phyloP scores from a whole-genome alignment of 2,888 invertebrate species.

The Lasius platythorax region DNA sequence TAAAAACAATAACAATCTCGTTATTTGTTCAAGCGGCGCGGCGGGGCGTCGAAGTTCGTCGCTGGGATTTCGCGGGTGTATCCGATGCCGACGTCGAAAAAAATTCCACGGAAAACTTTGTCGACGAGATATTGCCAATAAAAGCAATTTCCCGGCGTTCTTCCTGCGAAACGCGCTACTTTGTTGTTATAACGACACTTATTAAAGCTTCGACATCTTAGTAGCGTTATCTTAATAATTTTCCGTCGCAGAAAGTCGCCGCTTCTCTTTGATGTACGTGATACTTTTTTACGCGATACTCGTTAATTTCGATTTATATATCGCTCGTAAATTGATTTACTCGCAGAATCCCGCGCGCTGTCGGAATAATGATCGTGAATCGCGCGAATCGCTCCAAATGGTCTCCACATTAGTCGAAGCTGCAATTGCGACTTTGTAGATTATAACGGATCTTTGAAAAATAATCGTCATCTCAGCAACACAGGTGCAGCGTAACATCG shows the following conservation, averaged over 20 bases:
- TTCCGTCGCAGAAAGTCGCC: background rate
- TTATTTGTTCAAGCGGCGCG: constrained; percentile 67
- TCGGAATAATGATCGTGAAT: constrained; percentile 9
- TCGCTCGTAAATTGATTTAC: constrained; percentile 13
- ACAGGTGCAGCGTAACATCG: constrained; percentile 13
- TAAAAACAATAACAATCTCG: constrained; percentile 77
- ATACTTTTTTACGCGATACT: background rate
- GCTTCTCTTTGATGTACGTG: background rate
- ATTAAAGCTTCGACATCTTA: constrained; percentile 20
- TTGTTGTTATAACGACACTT: constrained; percentile 25
- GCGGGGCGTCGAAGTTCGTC: constrained; percentile 48
- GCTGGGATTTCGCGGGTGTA: constrained; percentile 59
- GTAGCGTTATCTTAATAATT: constrained; percentile 20
- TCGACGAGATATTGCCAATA: constrained; percentile 49
- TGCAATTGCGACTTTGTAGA: constrained; percentile 40
- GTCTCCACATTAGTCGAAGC: background rate
- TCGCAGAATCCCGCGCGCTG: background rate
- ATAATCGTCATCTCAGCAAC: constrained; percentile 20
- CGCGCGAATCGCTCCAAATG: constrained; percentile 5
- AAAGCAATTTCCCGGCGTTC: constrained; percentile 30
- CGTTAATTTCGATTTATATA: background rate
- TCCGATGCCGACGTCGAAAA: background rate
- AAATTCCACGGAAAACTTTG: constrained; percentile 33
- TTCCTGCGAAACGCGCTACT: constrained; percentile 21
- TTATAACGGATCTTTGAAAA: constrained; percentile 50